Percentiles rank a stretch among this genome's conserved stretches.
Evolutionary conservation across 2,113 vertebrate genomes (phyloP).

Genomic region (Myocastor coypus): DNA sequence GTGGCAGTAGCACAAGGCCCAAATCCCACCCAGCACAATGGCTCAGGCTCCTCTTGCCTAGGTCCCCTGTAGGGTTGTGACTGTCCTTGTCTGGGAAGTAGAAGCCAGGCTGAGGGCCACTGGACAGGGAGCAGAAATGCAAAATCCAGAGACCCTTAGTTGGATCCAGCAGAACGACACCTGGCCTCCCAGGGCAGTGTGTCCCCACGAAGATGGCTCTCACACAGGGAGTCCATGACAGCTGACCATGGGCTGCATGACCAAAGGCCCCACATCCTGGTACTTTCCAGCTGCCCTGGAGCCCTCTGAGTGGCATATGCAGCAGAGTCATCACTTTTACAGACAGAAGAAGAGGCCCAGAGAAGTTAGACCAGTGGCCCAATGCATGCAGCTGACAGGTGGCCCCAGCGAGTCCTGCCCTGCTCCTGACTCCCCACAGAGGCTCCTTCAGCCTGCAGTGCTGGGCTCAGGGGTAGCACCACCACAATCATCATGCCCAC

Average conservation of each 20-base stretch:
- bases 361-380: not conserved
- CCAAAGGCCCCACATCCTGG: accelerated
- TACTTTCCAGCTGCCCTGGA: not conserved
- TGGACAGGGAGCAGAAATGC: not conserved
- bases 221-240: accelerated
- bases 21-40: not conserved
- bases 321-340: not conserved
- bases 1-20: accelerated
- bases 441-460: accelerated
- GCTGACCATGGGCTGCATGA: accelerated
- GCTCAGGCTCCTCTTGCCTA: accelerated
- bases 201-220: not conserved
- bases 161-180: not conserved
- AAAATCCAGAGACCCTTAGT: not conserved
- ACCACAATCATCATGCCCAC: not conserved
- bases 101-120: accelerated
- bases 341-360: not conserved
- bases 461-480: too few relatives aligned
- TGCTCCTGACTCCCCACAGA: not conserved
- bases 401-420: not conserved
- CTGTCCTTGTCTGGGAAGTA: not conserved
- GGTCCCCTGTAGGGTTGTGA: not conserved
- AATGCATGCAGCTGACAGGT: not conserved
- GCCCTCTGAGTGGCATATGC: not conserved
- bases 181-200: not conserved